Base-by-base conservation (phyloP, 2,113 vertebrate genomes). In the Seriola rivoliana region DNA sequence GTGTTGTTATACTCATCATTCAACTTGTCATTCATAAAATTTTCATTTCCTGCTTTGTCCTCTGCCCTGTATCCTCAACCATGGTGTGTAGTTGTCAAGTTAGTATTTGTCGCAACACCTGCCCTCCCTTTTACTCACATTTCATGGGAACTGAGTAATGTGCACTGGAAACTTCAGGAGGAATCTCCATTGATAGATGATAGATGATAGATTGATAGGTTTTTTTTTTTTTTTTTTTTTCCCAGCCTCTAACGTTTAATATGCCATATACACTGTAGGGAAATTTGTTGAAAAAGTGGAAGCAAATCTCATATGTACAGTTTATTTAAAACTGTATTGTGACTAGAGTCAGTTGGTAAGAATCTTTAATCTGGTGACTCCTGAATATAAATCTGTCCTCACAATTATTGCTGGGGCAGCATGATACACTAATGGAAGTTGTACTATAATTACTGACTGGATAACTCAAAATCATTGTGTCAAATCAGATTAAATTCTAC, bases 21-120 rank as follows among this genome's bases (percentile, higher is more conserved):
- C 34, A 42, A 55, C 40, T 48, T 16, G 19, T 74, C 69, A 29
- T 50, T 10, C 34, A 34, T 58, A 29, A 55, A 25, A 1, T 5
- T 38, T 23, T 40, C 8, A 54, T 34, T 40, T 82, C 40, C 42
- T 50, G 3, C 46, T 58, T 50, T 71, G 11, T 70, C 70, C 46
- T 38, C 29, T 44, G 70, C 40, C 44, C 68, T 58, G 64, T 25
- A 19, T 58, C 10, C n/a, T 66, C 44, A 5, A 13, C 38, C 19
- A 6, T 5, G 8, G 17, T 32, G 5, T 54, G 58, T 52, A 50
- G 69, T 36, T 25, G 1, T 42, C 16, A 54, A 57, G 25, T 69
- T 52, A 25, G 4, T 40, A 4, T 57, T 71, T 16, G 57, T 72
- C 42, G 14, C 7, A 60, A 58, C n/a, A 3, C 36, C 62, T 69